Conservation (phyloP, 2,888 invertebrate species). For the Anticlea derivata region DNA sequence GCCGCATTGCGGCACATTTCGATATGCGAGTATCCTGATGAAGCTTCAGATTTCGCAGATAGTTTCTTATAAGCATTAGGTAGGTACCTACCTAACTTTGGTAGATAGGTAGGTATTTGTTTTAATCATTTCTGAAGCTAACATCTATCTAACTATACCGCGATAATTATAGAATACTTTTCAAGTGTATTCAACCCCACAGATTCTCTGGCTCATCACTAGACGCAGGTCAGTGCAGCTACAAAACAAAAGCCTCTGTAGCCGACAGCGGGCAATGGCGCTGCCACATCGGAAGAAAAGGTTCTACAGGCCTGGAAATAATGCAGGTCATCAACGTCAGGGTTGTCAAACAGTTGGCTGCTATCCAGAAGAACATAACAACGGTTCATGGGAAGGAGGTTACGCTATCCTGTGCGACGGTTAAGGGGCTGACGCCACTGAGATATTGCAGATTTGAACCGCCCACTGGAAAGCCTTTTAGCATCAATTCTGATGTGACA, state of each 20-base stretch:
- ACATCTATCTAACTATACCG: too few relatives aligned
- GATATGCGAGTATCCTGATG: too few relatives aligned
- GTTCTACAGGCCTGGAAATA: constrained; percentile 53
- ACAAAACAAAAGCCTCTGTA: constrained; percentile 53
- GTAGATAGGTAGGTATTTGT: too few relatives aligned
- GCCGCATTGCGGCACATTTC: too few relatives aligned
- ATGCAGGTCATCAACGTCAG: constrained; percentile 60
- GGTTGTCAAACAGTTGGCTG: constrained; percentile 65
- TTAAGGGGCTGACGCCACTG: constrained; percentile 58
- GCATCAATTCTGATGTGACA: constrained; percentile 66
- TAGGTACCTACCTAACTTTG: too few relatives aligned
- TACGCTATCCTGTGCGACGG: constrained; percentile 69
- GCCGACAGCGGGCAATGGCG: constrained; percentile 72
- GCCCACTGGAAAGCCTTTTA: constrained; percentile 71
- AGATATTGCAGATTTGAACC: constrained; percentile 79
- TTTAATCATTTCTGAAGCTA: too few relatives aligned
- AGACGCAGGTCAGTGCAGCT: constrained; percentile 65
- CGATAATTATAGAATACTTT: too few relatives aligned
- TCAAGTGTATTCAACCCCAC: constrained; percentile 24
- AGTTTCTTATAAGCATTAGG: too few relatives aligned
- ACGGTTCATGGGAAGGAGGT: constrained; percentile 57
- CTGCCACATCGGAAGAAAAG: constrained; percentile 71
- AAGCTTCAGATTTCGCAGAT: too few relatives aligned
- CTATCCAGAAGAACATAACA: constrained; percentile 55
- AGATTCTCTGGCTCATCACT: constrained; percentile 66